These are phyloP conservation scores for Drosophila dives DNA, from an alignment of 2,888 invertebrate genomes.

Conservation along the genomic window DNA sequence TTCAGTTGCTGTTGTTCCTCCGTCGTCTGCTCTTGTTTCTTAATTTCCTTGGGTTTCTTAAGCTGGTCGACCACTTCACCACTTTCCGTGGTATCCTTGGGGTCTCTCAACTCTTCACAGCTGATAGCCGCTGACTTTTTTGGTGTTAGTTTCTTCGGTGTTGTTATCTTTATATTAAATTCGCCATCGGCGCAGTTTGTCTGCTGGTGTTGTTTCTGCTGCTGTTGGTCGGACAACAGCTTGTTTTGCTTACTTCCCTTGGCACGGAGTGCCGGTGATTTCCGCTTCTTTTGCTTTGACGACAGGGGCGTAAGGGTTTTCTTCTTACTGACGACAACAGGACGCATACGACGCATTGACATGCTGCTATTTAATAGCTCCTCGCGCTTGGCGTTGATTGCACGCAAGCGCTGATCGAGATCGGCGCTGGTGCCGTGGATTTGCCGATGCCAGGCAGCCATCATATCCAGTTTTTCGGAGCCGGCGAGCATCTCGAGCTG, in stretches of 20 bases:
- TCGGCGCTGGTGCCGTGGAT: slow-evolving; percentile 66
- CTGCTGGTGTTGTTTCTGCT: slow-evolving; percentile 14
- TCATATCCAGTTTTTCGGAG: slow-evolving; percentile 48
- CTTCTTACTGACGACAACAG: slow-evolving; percentile 12
- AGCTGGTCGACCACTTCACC: background rate
- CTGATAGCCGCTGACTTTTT: slow-evolving; percentile 10
- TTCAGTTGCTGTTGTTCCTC: background rate
- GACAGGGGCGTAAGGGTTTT: slow-evolving; percentile 19
- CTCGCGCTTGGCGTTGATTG: slow-evolving; percentile 72
- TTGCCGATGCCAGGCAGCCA: slow-evolving; percentile 78
- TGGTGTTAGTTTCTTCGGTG: slow-evolving; percentile 60
- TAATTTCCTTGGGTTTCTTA: background rate
- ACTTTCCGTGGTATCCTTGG: slow-evolving; percentile 1
- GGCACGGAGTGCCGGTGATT: background rate
- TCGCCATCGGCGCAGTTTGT: slow-evolving; percentile 7
- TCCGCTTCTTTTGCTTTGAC: slow-evolving; percentile 20
- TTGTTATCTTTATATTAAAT: slow-evolving; percentile 75
- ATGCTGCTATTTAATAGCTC: slow-evolving; percentile 32
- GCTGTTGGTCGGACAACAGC: background rate
- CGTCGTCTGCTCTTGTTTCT: background rate
- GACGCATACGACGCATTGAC: slow-evolving; percentile 20
- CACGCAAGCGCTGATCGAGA: slow-evolving; percentile 82
- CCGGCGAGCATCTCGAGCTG: background rate
- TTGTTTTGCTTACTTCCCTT: slow-evolving; percentile 16
- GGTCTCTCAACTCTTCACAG: background rate